Conservation (phyloP, 2,888 invertebrate genomes). For the Cabera pusaria region DNA sequence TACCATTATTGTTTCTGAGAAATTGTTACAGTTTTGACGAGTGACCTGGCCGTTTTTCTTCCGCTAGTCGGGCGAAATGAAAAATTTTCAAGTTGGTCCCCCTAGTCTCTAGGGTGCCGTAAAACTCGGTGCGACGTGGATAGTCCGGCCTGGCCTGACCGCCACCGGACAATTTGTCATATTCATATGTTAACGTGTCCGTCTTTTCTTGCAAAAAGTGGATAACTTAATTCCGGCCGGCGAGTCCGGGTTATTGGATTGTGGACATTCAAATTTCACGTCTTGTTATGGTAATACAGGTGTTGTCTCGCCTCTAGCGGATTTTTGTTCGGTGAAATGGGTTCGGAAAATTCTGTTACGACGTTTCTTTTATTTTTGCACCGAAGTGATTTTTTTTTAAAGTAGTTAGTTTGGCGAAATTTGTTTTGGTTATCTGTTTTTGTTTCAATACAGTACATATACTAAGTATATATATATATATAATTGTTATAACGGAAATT, state of each 20-base stretch:
- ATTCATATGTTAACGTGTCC: slow-evolving; percentile 83
- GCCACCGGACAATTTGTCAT: slow-evolving; percentile 81
- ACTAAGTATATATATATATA: too few species aligned
- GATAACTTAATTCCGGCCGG: slow-evolving; percentile 77
- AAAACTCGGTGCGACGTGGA: slow-evolving; percentile 72
- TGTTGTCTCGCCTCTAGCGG: slow-evolving; percentile 70
- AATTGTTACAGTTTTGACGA: slow-evolving; percentile 83
- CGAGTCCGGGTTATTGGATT: slow-evolving; percentile 74
- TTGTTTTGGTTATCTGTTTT: slow-evolving; percentile 3
- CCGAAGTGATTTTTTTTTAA: not conserved
- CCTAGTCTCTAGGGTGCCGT: slow-evolving; percentile 77
- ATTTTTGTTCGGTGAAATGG: slow-evolving; percentile 35
- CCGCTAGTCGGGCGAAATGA: slow-evolving; percentile 72
- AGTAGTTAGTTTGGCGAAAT: slow-evolving; percentile 9
- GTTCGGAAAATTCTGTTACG: slow-evolving; percentile 30
- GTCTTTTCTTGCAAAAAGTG: slow-evolving; percentile 83
- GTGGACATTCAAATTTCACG: slow-evolving; percentile 80
- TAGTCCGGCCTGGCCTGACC: slow-evolving; percentile 61
- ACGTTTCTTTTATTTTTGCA: slow-evolving; percentile 11
- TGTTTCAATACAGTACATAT: not conserved
- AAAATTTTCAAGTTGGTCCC: slow-evolving; percentile 82
- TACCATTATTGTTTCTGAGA: slow-evolving; percentile 82
- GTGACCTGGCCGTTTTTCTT: slow-evolving; percentile 81
- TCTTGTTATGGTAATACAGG: slow-evolving; percentile 82
- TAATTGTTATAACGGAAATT: too few species aligned